Base-by-base conservation (phyloP, 2,888 invertebrate species). In the Eupithecia dodoneata region DNA sequence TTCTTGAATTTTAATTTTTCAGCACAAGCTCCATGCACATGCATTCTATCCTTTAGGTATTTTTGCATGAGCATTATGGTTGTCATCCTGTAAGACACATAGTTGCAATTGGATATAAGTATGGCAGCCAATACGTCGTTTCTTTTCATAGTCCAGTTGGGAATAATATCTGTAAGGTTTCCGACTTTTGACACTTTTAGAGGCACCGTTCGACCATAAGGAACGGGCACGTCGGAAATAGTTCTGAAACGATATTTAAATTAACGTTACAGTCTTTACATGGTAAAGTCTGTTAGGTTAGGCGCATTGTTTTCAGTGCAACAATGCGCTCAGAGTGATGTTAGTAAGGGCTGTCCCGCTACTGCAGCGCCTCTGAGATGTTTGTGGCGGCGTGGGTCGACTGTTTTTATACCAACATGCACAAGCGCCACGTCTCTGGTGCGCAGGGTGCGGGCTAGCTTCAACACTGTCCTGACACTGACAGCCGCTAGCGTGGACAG, bases 191-290 rank as follows among this genome's bases (percentile, higher is more conserved):
- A 10, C 0, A 9, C 44, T 3, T 75, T 69, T 10, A 91, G 78
- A 4, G 91, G 82, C 2, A 96, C 76, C 3, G 96, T 96, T 71
- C 97, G 93, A 0, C 97, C 97, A 76, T 97, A 97, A 0, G 97
- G 96, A 4, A 97, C 96, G 0, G 97, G 97, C 18, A 97, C 92
- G 81, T 97, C 97, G 3, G 97, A 94, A 80, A 96, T 96, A 86
- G 92, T 94, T 85, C 97, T 96, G 89, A 86, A 76, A 69, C 0
- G 2, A 69, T 10, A 18, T 42, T 67, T 9, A 67, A 41, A 42
- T 67, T 41, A 65, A 41, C 6, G 0, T 15, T 52, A n/a, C 6
- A 59, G 18, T 59, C 9, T 18, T 59, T 9, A 18, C 9, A 55
- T 55, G 55, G 18, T 5, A 55, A 55, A n/a, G n/a, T n/a, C n/a